Conservation (phyloP, 2,888 invertebrate genomes). For the Lordiphosa andalusiaca region DNA sequence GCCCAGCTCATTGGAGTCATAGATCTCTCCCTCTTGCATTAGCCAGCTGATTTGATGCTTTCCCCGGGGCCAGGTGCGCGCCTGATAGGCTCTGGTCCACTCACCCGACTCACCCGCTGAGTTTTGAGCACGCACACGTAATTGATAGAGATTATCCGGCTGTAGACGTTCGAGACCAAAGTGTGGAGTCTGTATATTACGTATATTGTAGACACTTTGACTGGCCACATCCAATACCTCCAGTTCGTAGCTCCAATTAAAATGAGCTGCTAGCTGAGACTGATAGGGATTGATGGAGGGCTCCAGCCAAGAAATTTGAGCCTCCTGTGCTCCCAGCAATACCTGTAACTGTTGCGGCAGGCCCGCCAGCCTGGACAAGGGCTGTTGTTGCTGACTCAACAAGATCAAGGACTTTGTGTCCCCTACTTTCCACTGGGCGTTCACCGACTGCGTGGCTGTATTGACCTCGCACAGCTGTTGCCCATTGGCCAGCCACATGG, state of each 20-base stretch:
- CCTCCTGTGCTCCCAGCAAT: constrained; percentile 87
- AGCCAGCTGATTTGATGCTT: constrained; percentile 78
- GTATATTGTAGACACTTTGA: constrained; percentile 73
- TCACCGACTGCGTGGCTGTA: constrained; percentile 18
- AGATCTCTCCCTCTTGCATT: constrained; percentile 87
- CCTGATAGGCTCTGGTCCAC: constrained; percentile 57
- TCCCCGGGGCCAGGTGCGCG: constrained; percentile 74
- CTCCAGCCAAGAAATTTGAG: constrained; percentile 90
- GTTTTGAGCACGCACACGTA: constrained; percentile 87
- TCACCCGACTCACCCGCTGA: constrained; percentile 32
- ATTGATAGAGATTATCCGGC: constrained; percentile 88
- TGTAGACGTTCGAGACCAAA: constrained; percentile 86
- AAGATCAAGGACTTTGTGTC: constrained; percentile 22
- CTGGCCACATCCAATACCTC: constrained; percentile 78
- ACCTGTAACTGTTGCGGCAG: constrained; percentile 90
- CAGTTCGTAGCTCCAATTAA: constrained; percentile 77
- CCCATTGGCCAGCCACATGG: constrained; percentile 44
- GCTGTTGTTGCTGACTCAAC: constrained; percentile 81
- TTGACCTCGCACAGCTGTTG: constrained; percentile 48
- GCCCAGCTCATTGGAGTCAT: constrained; percentile 91
- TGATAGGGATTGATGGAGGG: constrained; percentile 85
- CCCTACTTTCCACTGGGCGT: constrained; percentile 37
- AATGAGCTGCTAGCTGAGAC: constrained; percentile 80
- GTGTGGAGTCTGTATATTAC: constrained; percentile 83
- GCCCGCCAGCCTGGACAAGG: constrained; percentile 88